These are phyloP conservation scores for Clarias batrachus DNA, from an alignment of 2,113 vertebrate species.

Conservation along the genomic window DNA sequence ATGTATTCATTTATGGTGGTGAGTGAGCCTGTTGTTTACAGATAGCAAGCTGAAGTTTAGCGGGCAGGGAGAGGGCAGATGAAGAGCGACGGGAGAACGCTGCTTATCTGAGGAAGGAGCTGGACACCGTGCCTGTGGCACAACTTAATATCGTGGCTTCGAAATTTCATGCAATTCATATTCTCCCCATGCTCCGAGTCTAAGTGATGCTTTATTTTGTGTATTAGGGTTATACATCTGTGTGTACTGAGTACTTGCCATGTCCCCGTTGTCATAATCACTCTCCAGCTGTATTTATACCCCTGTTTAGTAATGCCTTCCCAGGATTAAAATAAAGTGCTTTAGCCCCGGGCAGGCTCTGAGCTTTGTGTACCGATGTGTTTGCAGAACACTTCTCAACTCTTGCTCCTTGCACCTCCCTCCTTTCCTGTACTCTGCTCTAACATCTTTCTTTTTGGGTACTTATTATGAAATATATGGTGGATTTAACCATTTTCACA, in stretches of 20 bases:
- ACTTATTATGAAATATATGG: slow-evolving; percentile 57
- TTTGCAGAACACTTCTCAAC: slow-evolving; percentile 52
- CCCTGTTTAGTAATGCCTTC: slow-evolving; percentile 65
- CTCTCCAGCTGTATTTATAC: slow-evolving; percentile 59
- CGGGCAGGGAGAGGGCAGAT: slow-evolving; percentile 46
- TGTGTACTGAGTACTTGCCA: slow-evolving; percentile 4
- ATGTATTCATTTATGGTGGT: slow-evolving; percentile 70
- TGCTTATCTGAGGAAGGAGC: slow-evolving; percentile 47
- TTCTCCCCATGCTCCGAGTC: neutral
- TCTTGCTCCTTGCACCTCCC: slow-evolving; percentile 40
- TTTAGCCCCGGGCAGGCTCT: slow-evolving; percentile 62
- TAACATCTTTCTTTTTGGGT: slow-evolving; percentile 44
- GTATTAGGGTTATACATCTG: neutral
- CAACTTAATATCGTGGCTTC: slow-evolving; percentile 44
- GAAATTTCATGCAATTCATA: slow-evolving; percentile 50
- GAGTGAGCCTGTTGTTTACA: slow-evolving; percentile 72
- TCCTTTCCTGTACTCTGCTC: neutral
- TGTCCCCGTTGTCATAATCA: slow-evolving; percentile 36
- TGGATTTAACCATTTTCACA: slow-evolving; percentile 44
- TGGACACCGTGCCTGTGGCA: slow-evolving; percentile 53
- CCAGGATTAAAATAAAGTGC: slow-evolving; percentile 63
- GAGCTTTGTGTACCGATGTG: slow-evolving; percentile 59
- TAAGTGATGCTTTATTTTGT: slow-evolving; percentile 25
- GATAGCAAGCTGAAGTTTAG: slow-evolving; percentile 67
- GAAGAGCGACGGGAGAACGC: slow-evolving; percentile 61